These are phyloP conservation scores for Lepidothrix coronata DNA, from an alignment of 2,113 vertebrate genomes.

Conservation along the genomic window DNA sequence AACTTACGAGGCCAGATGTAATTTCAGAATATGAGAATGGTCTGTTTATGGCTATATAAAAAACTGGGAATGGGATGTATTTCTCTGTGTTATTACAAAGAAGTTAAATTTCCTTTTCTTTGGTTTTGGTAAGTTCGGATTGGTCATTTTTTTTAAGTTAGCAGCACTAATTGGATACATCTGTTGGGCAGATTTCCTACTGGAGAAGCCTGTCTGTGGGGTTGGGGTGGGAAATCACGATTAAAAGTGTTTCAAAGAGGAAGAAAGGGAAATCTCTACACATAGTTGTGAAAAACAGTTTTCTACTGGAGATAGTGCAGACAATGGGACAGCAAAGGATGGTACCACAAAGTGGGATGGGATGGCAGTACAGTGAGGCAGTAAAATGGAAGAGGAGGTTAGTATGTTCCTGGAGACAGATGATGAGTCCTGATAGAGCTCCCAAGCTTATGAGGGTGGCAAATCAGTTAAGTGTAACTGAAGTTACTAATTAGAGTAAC, in stretches of 20 bases:
- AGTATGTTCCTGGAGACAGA: not conserved
- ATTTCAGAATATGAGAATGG: not conserved
- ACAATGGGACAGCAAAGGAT: not conserved
- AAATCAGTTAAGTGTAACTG: not conserved
- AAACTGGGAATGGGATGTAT: not conserved
- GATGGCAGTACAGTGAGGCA: not conserved
- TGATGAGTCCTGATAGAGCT: not conserved
- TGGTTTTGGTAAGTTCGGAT: not conserved
- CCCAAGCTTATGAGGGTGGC: not conserved
- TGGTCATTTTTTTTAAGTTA: not conserved
- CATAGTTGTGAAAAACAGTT: not conserved
- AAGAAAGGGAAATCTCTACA: not conserved
- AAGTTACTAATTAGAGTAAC: not conserved
- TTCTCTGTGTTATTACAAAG: not conserved
- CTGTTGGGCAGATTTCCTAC: not conserved
- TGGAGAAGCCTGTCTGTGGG: not conserved
- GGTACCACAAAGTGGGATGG: not conserved
- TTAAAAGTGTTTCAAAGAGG: not conserved
- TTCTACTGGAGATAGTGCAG: not conserved
- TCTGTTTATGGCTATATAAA: not conserved
- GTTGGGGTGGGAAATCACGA: not conserved
- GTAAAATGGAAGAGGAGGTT: not conserved
- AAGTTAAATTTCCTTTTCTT: not conserved
- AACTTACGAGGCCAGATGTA: accelerated
- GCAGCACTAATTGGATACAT: not conserved